These are phyloP conservation scores for Hylaeus anthracinus DNA, from an alignment of 1,140 invertebrate species.

Conservation along the genomic window DNA sequence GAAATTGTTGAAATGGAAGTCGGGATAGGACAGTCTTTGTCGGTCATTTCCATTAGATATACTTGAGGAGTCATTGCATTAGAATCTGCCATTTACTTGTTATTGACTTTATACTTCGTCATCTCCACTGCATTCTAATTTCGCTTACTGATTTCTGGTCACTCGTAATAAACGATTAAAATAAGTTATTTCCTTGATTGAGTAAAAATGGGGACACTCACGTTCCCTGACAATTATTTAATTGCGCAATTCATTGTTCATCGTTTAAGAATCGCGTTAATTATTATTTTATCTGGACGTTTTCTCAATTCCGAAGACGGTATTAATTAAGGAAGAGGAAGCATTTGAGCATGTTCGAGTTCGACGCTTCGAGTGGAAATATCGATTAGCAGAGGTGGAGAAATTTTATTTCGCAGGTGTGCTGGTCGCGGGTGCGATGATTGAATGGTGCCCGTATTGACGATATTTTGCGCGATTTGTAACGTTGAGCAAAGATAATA, in stretches of 20 bases:
- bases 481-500: too few species aligned
- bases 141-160: conserved; percentile 6
- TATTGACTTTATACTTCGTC: too few species aligned
- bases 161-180: conserved; percentile 46
- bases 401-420: background rate
- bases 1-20: too few species aligned
- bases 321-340: background rate
- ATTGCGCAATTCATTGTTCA: conserved; percentile 41
- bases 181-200: background rate
- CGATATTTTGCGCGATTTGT: too few species aligned
- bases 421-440: too few species aligned
- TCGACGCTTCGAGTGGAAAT: background rate
- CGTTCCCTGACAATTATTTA: conserved; percentile 41
- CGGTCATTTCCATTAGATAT: too few species aligned
- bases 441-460: too few species aligned
- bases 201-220: background rate
- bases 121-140: background rate
- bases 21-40: too few species aligned
- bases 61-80: too few species aligned
- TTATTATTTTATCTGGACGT: conserved; percentile 23
- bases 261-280: conserved; percentile 44
- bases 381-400: background rate
- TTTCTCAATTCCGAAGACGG: too few species aligned
- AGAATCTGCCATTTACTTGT: too few species aligned
- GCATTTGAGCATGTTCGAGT: background rate